phyloP scores from a whole-genome alignment of 1,140 invertebrate species.

The Heliconius hewitsoni region DNA sequence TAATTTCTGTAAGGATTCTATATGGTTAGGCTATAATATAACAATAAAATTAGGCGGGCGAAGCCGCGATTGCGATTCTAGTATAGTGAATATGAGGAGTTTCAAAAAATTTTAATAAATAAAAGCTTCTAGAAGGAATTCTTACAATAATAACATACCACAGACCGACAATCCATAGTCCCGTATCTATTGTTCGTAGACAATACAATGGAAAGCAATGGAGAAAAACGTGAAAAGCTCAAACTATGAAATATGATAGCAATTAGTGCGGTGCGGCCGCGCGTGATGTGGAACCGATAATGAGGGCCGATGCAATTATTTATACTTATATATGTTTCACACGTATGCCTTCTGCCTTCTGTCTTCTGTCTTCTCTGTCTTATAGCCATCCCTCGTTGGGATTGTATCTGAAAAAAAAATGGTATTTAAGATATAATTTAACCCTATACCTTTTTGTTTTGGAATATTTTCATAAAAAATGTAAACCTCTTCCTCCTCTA shows the following conservation, averaged over 20 bases:
- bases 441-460: too few relatives aligned
- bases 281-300: constrained; percentile 50
- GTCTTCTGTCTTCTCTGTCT: too few relatives aligned
- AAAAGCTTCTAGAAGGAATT: constrained; percentile 14
- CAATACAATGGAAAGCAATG: constrained; percentile 65
- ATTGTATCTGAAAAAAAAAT: too few relatives aligned
- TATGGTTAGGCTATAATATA: too few relatives aligned
- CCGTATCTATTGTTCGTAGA: constrained; percentile 51
- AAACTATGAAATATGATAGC: constrained; percentile 11
- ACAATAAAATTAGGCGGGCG: too few relatives aligned
- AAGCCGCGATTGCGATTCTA: too few relatives aligned
- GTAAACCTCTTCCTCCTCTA: too few relatives aligned
- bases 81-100: background rate
- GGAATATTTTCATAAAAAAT: too few relatives aligned
- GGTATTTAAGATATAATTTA: too few relatives aligned
- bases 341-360: constrained; percentile 24
- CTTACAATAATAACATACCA: constrained; percentile 58
- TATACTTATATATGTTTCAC: constrained; percentile 67
- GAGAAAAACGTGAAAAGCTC: constrained; percentile 48
- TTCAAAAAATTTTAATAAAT: background rate
- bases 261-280: constrained; percentile 26
- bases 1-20: too few relatives aligned
- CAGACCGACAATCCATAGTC: constrained; percentile 66
- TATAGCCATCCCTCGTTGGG: too few relatives aligned
- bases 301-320: constrained; percentile 55